Conservation (phyloP, 2,888 invertebrate genomes). For the Drepana falcataria region DNA sequence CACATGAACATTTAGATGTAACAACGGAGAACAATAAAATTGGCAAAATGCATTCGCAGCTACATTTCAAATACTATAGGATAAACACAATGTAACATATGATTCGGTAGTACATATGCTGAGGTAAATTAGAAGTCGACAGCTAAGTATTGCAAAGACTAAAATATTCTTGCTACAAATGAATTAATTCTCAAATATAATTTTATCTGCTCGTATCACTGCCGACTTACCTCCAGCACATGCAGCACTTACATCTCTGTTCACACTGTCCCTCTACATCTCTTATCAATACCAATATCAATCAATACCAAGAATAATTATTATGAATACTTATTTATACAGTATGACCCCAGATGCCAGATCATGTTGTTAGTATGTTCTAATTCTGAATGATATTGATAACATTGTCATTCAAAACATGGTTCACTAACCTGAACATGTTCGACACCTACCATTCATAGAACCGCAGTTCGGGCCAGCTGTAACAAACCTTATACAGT, state of each 20-base stretch:
- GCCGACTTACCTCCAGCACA: constrained; percentile 1
- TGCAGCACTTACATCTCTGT: not conserved
- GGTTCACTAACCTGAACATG: no score
- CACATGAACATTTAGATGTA: not conserved
- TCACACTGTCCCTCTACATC: not conserved
- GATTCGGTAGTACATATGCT: not conserved
- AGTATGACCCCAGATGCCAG: not conserved
- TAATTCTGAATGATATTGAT: not conserved
- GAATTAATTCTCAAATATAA: not conserved
- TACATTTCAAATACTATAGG: not conserved
- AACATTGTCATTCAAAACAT: no score
- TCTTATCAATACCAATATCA: not conserved
- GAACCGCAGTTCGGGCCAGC: no score
- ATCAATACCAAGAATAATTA: not conserved
- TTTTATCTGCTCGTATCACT: not conserved
- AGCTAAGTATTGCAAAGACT: no score
- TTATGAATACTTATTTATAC: not conserved
- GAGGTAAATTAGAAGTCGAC: constrained; percentile 1
- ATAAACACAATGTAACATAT: not conserved
- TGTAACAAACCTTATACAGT: no score
- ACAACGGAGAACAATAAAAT: not conserved
- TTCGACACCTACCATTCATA: no score
- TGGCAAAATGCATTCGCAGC: not conserved
- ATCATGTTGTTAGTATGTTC: not conserved
- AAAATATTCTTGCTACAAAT: no score